These are phyloP conservation scores for Tinea pellionella DNA, from an alignment of 2,888 invertebrate species.

Conservation along the genomic window DNA sequence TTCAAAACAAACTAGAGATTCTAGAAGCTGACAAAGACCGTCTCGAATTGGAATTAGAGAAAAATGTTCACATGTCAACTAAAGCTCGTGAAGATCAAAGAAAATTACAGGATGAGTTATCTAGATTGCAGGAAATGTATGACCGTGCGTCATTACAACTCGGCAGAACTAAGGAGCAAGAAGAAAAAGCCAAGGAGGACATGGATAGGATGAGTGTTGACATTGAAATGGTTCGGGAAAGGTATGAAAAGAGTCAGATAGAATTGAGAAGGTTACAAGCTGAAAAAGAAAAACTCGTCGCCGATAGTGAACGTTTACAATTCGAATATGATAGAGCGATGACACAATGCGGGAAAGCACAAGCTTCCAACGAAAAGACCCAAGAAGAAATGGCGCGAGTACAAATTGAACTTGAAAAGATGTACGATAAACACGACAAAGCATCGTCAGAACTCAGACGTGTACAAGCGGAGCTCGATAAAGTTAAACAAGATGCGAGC, in stretches of 20 bases:
- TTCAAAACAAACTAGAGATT: constrained; percentile 89
- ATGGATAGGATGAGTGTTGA: constrained; percentile 82
- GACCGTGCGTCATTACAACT: constrained; percentile 88
- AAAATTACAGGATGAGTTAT: constrained; percentile 87
- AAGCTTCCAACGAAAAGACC: constrained; percentile 86
- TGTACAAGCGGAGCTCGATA: constrained; percentile 81
- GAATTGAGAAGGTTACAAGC: constrained; percentile 85
- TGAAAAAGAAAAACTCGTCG: constrained; percentile 86
- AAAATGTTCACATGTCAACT: constrained; percentile 80
- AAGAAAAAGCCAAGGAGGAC: constrained; percentile 91
- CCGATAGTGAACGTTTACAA: constrained; percentile 85
- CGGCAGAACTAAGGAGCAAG: constrained; percentile 87
- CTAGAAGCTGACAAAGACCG: constrained; percentile 90
- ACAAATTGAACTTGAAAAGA: constrained; percentile 88
- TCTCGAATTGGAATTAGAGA: constrained; percentile 86
- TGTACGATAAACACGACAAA: constrained; percentile 91
- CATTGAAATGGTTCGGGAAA: constrained; percentile 87
- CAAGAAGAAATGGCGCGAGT: constrained; percentile 90
- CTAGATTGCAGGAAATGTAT: constrained; percentile 88
- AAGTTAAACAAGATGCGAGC: constrained; percentile 77
- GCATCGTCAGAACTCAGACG: constrained; percentile 84
- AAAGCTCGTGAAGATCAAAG: constrained; percentile 88
- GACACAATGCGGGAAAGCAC: constrained; percentile 86
- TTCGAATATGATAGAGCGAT: constrained; percentile 90
- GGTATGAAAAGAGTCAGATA: constrained; percentile 88